Evolutionary conservation across 2,797 vertebrate species (phyloP).

Genomic region (Pangasius mekongensis): DNA sequence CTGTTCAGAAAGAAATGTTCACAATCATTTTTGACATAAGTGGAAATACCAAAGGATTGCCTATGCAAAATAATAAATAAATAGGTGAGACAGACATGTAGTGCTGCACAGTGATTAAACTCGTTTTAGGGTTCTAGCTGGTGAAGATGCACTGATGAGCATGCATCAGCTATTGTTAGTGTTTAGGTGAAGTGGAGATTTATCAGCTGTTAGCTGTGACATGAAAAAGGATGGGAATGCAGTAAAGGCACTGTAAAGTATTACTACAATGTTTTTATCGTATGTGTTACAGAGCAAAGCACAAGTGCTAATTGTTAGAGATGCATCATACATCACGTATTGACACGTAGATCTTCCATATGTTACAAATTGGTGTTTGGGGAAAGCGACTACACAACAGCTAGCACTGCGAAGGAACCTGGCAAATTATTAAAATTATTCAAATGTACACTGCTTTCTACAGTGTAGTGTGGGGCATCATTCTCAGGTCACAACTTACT

Average conservation of each 20-base stretch:
- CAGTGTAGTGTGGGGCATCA: neutral
- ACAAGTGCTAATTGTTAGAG: neutral
- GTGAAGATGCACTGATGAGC: neutral
- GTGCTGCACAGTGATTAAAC: neutral
- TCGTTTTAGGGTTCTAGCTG: neutral
- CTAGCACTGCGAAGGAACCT: neutral
- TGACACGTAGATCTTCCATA: neutral
- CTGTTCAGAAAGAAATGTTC: neutral
- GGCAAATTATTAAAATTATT: neutral
- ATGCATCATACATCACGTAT: neutral
- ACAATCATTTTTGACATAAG: neutral
- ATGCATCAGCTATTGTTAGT: neutral
- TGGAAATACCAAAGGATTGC: neutral
- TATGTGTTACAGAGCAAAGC: neutral
- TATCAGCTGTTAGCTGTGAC: neutral
- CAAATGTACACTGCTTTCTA: neutral
- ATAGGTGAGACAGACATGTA: too few species aligned
- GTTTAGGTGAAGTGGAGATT: neutral
- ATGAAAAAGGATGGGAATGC: neutral
- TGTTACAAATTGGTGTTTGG: neutral
- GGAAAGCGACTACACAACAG: neutral
- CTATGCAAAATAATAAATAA: neutral
- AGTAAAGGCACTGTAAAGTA: neutral
- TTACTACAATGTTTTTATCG: neutral
- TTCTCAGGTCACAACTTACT: neutral